Conservation (phyloP, 2,888 invertebrate genomes). For the Conchocele bisecta region DNA sequence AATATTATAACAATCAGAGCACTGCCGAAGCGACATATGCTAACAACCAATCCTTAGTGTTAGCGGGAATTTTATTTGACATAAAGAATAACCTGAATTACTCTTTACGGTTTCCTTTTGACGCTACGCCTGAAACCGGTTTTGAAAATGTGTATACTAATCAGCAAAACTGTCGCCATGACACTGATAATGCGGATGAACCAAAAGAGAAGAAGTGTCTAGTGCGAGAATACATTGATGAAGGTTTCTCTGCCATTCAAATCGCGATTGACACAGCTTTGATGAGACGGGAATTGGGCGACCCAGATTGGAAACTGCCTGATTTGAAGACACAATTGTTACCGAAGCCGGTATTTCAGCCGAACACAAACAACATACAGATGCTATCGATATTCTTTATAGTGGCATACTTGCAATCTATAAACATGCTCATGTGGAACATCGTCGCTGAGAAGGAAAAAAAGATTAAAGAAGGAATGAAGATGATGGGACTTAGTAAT, state of each 20-base stretch:
- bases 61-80: constrained; percentile 86
- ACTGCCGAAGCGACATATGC: constrained; percentile 89
- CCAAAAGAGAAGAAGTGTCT: too few species aligned
- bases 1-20: constrained; percentile 87
- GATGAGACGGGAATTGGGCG: constrained; percentile 50
- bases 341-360: constrained; percentile 71
- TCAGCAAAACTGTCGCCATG: too few species aligned
- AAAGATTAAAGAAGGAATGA: constrained; percentile 93
- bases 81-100: too few species aligned
- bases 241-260: constrained; percentile 79
- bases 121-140: too few species aligned
- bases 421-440: constrained; percentile 91
- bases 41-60: constrained; percentile 85
- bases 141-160: too few species aligned
- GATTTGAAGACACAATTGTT: constrained; percentile 70
- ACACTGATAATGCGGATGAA: too few species aligned
- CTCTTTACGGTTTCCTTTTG: too few species aligned
- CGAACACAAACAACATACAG: constrained; percentile 82
- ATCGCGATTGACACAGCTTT: constrained; percentile 76
- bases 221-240: too few species aligned
- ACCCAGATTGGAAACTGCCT: constrained; percentile 35
- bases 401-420: constrained; percentile 90
- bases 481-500: constrained; percentile 89
- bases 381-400: constrained; percentile 91
- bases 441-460: constrained; percentile 94